Evolutionary conservation across 2,113 vertebrate genomes (phyloP).

Genomic region (Cacatua alba): DNA sequence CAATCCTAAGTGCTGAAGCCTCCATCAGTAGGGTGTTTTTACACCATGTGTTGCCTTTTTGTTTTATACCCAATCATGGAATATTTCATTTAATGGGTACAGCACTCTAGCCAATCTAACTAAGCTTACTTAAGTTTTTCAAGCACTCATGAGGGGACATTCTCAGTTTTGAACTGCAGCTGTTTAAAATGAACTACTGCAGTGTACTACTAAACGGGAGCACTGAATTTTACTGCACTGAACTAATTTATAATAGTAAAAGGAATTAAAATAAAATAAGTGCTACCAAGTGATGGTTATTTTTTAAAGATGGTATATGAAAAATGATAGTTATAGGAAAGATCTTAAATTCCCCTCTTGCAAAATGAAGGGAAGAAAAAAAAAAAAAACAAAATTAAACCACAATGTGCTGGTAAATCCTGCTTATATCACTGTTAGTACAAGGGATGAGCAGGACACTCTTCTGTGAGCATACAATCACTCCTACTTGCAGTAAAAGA

Average conservation of each 20-base stretch:
- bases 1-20: neutral
- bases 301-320: neutral
- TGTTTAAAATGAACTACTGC: neutral
- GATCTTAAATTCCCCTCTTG: neutral
- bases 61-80: neutral
- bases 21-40: neutral
- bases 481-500: neutral
- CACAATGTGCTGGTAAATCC: neutral
- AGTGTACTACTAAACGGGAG: neutral
- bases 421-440: neutral
- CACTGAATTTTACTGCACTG: neutral
- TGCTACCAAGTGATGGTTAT: neutral
- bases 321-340: neutral
- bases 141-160: neutral
- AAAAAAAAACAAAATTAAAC: neutral
- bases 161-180: neutral
- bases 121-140: neutral
- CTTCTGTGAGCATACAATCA: neutral
- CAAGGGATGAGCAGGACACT: neutral
- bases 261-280: neutral
- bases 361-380: neutral
- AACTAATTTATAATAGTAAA: neutral
- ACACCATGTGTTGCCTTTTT: neutral
- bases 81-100: neutral
- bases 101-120: neutral